Base-by-base conservation (phyloP, 1,140 invertebrate species). In the Trichogramma pretiosum region DNA sequence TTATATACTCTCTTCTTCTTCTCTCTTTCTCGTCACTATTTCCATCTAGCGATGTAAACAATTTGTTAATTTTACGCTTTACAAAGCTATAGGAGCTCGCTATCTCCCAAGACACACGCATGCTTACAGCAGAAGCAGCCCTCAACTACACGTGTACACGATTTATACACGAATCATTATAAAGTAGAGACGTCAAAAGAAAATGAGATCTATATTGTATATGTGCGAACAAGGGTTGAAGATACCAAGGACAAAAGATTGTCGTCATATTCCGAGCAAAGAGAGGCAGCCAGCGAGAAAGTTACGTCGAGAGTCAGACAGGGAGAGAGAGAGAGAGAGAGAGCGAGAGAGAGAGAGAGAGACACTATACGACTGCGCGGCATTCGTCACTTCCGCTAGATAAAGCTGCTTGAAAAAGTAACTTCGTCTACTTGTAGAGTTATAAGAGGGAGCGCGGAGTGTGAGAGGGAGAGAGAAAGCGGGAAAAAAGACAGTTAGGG, bases 381-480 rank as follows among this genome's bases (percentile, higher is more conserved):
- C 57, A 63, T 65, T 62, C 59, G 58, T 65, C 63, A 65, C 59
- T 63, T 65, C 61, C 58, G 58, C 58, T 59, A 62, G 57, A 65
- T 65, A 65, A 58, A 62, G 48, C 52, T n/a, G n/a, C n/a, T n/a
- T n/a, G n/a, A n/a, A n/a, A 51, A 50, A 52, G 50, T 50, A 41
- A 56, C 43, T 44, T n/a, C n/a, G n/a, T n/a, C n/a, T n/a, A n/a
- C n/a, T n/a, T n/a, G n/a, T n/a, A n/a, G n/a, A n/a, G n/a, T n/a
- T n/a, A n/a, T n/a, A n/a, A n/a, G n/a, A n/a, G n/a, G n/a, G n/a
- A n/a, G n/a, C n/a, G n/a, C n/a, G n/a, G n/a, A n/a, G n/a, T n/a
- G n/a, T n/a, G n/a, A n/a, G n/a, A n/a, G n/a, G n/a, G n/a, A n/a
- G n/a, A n/a, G n/a, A n/a, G n/a, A n/a, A n/a, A n/a, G n/a, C n/a